Evolutionary conservation across 2,797 vertebrate genomes (phyloP).

Genomic region (Gymnothorax reevesii): DNA sequence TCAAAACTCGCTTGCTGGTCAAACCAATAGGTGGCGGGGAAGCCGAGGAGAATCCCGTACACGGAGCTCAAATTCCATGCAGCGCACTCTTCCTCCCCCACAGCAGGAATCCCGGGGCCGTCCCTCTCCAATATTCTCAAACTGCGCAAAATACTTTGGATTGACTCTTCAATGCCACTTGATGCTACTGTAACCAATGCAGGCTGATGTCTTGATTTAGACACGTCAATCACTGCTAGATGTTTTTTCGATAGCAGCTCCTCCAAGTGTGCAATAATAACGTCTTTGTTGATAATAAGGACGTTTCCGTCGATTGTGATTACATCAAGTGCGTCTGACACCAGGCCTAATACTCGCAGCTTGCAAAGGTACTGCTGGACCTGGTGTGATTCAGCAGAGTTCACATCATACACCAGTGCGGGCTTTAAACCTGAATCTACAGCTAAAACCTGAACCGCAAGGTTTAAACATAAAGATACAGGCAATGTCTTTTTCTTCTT

Average conservation of each 20-base stretch:
- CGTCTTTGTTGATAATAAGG: conserved; percentile 71
- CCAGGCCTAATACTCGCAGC: conserved; percentile 67
- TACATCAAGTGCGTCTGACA: conserved; percentile 66
- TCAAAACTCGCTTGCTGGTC: conserved; percentile 63
- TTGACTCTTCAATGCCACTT: conserved; percentile 51
- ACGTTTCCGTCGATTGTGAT: conserved; percentile 70
- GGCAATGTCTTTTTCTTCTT: conserved; percentile 67
- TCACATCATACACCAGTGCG: conserved; percentile 82
- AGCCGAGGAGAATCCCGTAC: conserved; percentile 87
- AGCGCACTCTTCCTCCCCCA: conserved; percentile 55
- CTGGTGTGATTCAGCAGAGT: conserved; percentile 64
- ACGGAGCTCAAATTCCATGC: conserved; percentile 87
- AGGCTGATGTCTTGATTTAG: conserved; percentile 66
- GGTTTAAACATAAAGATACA: conserved; percentile 66
- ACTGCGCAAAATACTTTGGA: conserved; percentile 62
- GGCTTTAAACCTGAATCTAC: conserved; percentile 85
- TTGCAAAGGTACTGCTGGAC: conserved; percentile 74
- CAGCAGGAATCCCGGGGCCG: conserved; percentile 42
- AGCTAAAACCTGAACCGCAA: conserved; percentile 80
- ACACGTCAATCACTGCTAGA: conserved; percentile 74
- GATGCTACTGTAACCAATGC: conserved; percentile 44
- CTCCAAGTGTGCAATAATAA: conserved; percentile 58
- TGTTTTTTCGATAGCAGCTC: conserved; percentile 48
- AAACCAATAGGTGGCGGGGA: conserved; percentile 85
- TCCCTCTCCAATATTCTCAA: conserved; percentile 51